Base-by-base conservation (phyloP, 2,113 vertebrate species). In the Thomomys bottae region DNA sequence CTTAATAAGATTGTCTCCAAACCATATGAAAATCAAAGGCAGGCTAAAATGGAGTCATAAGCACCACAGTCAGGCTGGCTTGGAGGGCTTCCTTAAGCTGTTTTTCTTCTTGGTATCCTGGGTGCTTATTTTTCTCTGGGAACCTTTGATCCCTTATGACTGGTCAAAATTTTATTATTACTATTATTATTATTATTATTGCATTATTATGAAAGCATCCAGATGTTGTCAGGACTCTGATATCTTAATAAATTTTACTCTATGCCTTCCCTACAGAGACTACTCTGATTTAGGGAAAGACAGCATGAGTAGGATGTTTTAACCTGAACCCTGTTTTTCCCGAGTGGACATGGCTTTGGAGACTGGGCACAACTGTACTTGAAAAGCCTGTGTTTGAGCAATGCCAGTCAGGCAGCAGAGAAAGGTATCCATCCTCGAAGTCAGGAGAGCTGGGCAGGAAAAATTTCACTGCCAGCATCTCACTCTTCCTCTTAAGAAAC, bases 1-100 rank as follows among this genome's bases (percentile, higher is more conserved):
- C 67, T 87, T 89, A 81, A 95, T 94, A 94, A 95, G 95, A 92
- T 42, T 88, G 17, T 30, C 72, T 26, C 68, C 2, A 96, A 94
- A 87, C 87, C 76, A 91, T 6, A 9, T 93, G 90, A 95, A 84
- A 90, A 72, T 72, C 34, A 77, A 45, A 90, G 28, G 9, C n/a
- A 81, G 38, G n/a, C 64, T 77, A 61, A 93, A 95, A 89, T 93
- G 76, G 76, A 95, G 67, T 68, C 91, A 84, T 89, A 87, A 21
- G 57, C 88, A 90, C 72, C 8, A 12, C 45, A 59, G 28, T 4
- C 20, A 15, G 0, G 0, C 71, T 38, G 59, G 23, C 45, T 93
- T 67, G 2, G 36, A 84, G 15, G 38, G 38, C 77, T 40, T 84
- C 71, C 32, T 23, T 42, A 12, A 81, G 40, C 30, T 36, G 15